phyloP scores from a whole-genome alignment of 2,888 invertebrate genomes.

The Peribatodes rhomboidaria region DNA sequence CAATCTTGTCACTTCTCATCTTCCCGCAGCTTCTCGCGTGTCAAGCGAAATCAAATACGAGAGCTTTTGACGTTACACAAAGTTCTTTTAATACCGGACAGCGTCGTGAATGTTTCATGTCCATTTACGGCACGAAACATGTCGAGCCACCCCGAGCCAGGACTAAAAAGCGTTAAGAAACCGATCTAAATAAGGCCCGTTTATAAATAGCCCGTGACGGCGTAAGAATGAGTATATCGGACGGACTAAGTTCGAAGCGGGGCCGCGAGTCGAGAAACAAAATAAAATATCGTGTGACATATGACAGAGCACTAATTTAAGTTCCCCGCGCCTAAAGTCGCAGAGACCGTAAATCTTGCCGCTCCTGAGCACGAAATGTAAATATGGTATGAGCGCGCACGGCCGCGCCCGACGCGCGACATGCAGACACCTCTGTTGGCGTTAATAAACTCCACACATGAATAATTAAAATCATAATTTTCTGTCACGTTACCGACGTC shows the following conservation, averaged over 20 bases:
- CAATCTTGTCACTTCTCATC: conserved; percentile 75
- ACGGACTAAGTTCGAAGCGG: conserved; percentile 65
- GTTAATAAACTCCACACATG: conserved; percentile 70
- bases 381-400: conserved; percentile 75
- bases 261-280: conserved; percentile 65
- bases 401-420: conserved; percentile 64
- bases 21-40: conserved; percentile 62
- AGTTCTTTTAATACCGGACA: conserved; percentile 42
- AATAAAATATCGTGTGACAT: conserved; percentile 81
- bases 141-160: conserved; percentile 48
- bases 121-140: conserved; percentile 48
- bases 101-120: conserved; percentile 47
- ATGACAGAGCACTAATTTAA: conserved; percentile 81
- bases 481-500: conserved; percentile 49
- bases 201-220: conserved; percentile 80
- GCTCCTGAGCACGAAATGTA: conserved; percentile 77
- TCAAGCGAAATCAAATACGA: conserved; percentile 59
- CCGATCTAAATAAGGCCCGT: conserved; percentile 73
- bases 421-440: conserved; percentile 63
- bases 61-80: conserved; percentile 45
- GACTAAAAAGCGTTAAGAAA: conserved; percentile 55
- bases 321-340: conserved; percentile 68
- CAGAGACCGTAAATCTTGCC: conserved; percentile 79
- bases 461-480: conserved; percentile 71
- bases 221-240: conserved; percentile 72